Evolutionary conservation across 2,113 vertebrate species (phyloP).

Genomic region (Rhineura floridana): DNA sequence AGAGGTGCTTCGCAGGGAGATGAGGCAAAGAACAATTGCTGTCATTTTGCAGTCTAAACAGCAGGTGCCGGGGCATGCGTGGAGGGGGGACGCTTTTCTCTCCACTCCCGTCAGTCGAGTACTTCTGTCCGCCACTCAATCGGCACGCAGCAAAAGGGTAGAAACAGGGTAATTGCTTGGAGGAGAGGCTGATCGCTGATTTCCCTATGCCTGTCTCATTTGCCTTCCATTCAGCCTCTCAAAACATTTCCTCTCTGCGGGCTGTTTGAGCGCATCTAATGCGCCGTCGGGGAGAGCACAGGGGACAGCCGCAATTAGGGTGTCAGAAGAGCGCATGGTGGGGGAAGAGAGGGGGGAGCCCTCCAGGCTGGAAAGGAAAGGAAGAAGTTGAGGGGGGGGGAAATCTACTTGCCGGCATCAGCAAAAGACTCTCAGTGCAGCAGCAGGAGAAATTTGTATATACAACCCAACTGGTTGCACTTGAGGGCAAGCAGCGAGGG

Average conservation of each 20-base stretch:
- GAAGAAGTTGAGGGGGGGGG: background rate
- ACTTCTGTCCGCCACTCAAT: background rate
- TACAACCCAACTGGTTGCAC: background rate
- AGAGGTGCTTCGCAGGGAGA: no score
- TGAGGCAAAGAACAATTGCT: background rate
- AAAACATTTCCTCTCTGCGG: background rate
- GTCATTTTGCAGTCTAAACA: background rate
- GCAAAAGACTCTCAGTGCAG: background rate
- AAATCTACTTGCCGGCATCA: background rate
- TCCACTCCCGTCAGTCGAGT: background rate
- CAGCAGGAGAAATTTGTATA: no score
- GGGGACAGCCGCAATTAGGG: background rate
- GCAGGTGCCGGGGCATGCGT: background rate
- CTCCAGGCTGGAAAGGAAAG: background rate
- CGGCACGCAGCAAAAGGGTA: background rate
- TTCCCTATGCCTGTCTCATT: background rate
- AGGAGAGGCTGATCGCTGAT: background rate
- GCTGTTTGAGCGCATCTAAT: background rate
- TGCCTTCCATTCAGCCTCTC: background rate
- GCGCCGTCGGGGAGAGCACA: background rate
- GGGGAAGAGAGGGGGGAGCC: background rate
- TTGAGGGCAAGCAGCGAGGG: background rate
- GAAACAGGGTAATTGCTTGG: slow-evolving; percentile 2
- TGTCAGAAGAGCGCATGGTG: no score
- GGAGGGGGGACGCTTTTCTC: background rate